Percentiles rank a stretch among this genome's conserved stretches.
Evolutionary conservation across 2,797 vertebrate species (phyloP).

Genomic region (Sitta carolinensis): DNA sequence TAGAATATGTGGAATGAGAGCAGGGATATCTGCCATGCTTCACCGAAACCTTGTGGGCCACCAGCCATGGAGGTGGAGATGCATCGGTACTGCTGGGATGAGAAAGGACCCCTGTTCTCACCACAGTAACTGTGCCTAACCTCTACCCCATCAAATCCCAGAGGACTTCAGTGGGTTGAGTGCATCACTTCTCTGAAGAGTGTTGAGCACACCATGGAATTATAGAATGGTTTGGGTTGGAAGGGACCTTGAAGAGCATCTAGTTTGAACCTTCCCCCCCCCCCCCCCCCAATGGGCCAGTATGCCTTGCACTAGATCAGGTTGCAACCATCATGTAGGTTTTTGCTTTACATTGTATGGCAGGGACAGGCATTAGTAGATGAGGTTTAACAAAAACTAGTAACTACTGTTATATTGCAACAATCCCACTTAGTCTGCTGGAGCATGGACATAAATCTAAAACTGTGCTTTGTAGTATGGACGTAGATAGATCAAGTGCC

Average conservation of each 20-base stretch:
- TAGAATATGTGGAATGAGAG: background rate
- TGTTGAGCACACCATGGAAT: background rate
- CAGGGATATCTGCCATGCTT: background rate
- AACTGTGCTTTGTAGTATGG: background rate
- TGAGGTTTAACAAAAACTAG: background rate
- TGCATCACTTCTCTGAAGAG: background rate
- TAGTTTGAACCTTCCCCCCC: too few species aligned
- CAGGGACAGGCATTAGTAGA: background rate
- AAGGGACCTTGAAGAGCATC: background rate
- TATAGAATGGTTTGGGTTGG: background rate
- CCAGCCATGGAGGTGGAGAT: background rate
- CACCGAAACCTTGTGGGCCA: accelerated
- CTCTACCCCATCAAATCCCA: background rate
- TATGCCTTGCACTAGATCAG: background rate
- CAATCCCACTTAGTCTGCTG: background rate
- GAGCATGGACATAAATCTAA: background rate
- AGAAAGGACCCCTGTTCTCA: background rate
- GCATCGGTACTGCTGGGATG: background rate
- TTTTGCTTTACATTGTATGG: background rate
- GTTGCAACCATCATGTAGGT: background rate
- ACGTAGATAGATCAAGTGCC: background rate
- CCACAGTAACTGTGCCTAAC: background rate
- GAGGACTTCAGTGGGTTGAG: background rate
- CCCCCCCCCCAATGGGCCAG: background rate
- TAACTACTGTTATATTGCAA: background rate